Percentiles rank a stretch among this genome's conserved stretches.
Conservation (phyloP, 1,140 invertebrate genomes). For the Kradibia gibbosae region DNA sequence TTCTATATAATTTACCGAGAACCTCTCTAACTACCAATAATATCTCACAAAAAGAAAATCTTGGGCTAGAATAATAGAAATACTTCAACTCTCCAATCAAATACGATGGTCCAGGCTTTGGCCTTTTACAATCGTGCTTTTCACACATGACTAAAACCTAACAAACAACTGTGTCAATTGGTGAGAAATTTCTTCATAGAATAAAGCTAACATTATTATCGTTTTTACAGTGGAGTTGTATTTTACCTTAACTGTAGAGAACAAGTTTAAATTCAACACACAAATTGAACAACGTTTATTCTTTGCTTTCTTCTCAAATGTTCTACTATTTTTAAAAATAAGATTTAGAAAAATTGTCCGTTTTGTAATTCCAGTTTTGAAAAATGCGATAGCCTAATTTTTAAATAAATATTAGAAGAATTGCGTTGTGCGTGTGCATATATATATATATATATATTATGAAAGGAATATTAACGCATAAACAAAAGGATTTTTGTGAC, state of each 20-base stretch:
- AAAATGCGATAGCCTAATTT: too few relatives aligned
- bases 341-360: background rate
- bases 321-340: background rate
- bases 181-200: background rate
- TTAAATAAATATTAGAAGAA: background rate
- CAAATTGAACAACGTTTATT: background rate
- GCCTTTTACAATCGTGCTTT: background rate
- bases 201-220: slow-evolving; percentile 1
- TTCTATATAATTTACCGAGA: background rate
- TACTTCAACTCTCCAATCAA: background rate
- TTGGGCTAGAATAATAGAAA: background rate
- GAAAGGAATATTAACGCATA: background rate
- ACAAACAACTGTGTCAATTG: background rate
- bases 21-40: background rate
- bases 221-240: background rate
- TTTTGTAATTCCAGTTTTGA: background rate
- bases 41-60: background rate
- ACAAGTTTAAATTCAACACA: background rate
- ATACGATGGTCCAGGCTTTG: background rate
- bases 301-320: background rate
- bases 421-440: too few relatives aligned
- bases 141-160: background rate
- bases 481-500: background rate
- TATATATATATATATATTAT: background rate
- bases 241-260: background rate